Conservation (phyloP, 2,113 vertebrate genomes). For the Diphyllodes magnificus region DNA sequence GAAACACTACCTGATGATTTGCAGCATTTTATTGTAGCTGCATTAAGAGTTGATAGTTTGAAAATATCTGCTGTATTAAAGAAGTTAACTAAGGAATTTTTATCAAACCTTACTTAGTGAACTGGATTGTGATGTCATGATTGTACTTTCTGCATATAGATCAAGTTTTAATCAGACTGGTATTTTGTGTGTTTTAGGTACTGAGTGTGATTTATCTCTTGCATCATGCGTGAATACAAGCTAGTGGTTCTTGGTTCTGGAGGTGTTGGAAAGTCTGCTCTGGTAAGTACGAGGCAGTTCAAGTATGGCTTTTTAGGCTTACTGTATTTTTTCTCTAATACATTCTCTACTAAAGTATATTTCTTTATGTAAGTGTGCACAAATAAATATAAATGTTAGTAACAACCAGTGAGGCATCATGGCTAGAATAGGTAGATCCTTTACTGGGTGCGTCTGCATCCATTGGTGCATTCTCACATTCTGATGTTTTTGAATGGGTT, state of each 20-base stretch:
- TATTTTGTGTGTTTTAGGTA: conserved; percentile 60
- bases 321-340: neutral
- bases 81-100: neutral
- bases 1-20: neutral
- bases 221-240: conserved; percentile 92
- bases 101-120: neutral
- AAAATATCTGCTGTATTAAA: neutral
- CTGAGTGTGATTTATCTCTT: conserved; percentile 60
- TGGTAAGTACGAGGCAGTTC: conserved; percentile 76
- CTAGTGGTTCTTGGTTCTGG: conserved; percentile 89
- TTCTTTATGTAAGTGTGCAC: neutral
- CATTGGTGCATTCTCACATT: rapidly evolving
- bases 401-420: neutral
- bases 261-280: conserved; percentile 88
- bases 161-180: neutral
- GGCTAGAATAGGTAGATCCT: neutral
- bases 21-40: neutral
- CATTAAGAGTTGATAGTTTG: neutral
- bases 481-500: neutral
- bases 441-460: neutral
- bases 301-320: neutral
- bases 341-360: neutral
- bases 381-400: neutral
- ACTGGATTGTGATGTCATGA: neutral
- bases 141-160: neutral